Evolutionary conservation across 2,797 vertebrate species (phyloP).

Genomic region (Bovichtus variegatus): DNA sequence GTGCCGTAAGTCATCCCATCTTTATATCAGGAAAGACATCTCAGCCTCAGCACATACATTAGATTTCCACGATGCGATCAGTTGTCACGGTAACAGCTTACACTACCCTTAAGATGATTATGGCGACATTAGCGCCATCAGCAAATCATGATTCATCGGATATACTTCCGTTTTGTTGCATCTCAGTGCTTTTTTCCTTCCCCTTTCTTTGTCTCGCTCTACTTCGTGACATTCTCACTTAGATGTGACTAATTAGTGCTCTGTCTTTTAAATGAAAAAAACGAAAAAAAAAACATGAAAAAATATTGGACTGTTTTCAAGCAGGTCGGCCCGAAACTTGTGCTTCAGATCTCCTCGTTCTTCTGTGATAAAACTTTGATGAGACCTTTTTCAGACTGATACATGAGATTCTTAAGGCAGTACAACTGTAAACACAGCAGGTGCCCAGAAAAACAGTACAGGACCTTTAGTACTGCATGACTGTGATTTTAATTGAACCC

Average conservation of each 20-base stretch:
- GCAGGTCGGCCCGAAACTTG: conserved; percentile 10
- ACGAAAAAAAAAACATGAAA: not conserved
- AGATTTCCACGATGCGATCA: conserved; percentile 12
- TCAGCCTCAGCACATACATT: conserved; percentile 17
- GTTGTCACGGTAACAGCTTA: conserved; percentile 17
- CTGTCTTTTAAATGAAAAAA: conserved; percentile 9
- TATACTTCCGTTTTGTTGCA: not conserved
- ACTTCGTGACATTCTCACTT: conserved; percentile 23
- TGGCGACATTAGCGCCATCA: not conserved
- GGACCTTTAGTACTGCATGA: conserved; percentile 1
- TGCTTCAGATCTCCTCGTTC: conserved; percentile 17
- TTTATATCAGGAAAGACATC: not conserved
- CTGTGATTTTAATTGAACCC: conserved; percentile 10
- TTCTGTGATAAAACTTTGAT: conserved; percentile 47
- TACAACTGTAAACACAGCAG: conserved; percentile 37
- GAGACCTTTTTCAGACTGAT: conserved; percentile 33
- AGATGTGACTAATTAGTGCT: conserved; percentile 31
- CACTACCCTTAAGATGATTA: not conserved
- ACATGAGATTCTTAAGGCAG: conserved; percentile 10
- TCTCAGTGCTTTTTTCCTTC: conserved; percentile 4
- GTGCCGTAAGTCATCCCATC: not conserved
- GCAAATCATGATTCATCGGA: conserved; percentile 4
- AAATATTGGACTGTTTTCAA: conserved; percentile 17
- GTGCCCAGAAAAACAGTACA: not conserved
- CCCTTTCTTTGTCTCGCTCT: not conserved